These are phyloP conservation scores for Thunnus maccoyii DNA, from an alignment of 2,113 vertebrate genomes.

Conservation along the genomic window DNA sequence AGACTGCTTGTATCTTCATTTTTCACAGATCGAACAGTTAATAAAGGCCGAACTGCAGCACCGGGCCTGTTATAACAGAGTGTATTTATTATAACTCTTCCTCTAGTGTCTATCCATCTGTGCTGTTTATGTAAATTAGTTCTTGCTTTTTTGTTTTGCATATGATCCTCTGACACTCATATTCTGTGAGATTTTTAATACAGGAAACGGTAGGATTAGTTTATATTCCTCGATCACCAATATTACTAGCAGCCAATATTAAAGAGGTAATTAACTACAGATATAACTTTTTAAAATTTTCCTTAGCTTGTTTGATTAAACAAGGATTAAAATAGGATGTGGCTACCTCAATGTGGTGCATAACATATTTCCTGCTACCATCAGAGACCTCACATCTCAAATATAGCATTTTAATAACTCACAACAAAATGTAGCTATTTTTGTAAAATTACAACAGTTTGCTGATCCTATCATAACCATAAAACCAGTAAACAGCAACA, in stretches of 20 bases:
- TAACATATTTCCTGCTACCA: neutral
- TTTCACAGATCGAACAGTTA: neutral
- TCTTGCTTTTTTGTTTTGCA: neutral
- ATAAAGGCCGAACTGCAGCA: neutral
- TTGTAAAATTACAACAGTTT: neutral
- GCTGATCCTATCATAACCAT: neutral
- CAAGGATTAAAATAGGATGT: neutral
- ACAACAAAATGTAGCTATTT: neutral
- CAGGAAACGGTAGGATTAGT: neutral
- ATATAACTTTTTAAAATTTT: neutral
- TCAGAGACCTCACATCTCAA: neutral
- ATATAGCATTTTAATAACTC: neutral
- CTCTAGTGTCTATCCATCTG: neutral
- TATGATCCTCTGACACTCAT: neutral
- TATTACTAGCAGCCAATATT: neutral
- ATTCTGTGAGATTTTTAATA: neutral
- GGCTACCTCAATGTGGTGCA: neutral
- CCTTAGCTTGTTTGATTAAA: neutral
- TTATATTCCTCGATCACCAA: neutral
- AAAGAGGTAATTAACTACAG: neutral
- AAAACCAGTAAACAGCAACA: conserved; percentile 9
- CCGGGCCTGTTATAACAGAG: neutral
- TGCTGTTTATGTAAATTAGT: neutral
- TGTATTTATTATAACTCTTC: neutral
- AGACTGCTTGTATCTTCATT: neutral